Evolutionary conservation across 2,113 vertebrate species (phyloP).

Genomic region (Nanorana parkeri): DNA sequence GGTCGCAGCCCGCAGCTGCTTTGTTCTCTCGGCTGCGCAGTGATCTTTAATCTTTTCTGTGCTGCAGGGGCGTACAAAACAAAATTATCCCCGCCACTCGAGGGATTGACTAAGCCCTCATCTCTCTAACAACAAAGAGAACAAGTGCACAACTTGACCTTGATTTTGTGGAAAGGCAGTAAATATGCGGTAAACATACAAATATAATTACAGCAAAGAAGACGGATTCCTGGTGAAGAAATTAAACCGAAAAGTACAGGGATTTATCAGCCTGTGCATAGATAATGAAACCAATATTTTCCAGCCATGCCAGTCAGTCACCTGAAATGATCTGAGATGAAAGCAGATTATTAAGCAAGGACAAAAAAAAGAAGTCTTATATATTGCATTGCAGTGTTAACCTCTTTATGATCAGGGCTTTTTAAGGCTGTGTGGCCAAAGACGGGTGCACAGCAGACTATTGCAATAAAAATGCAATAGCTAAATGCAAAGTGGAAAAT

Average conservation of each 20-base stretch:
- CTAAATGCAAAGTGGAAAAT: too few species aligned
- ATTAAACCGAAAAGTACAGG: not conserved
- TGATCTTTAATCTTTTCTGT: slow-evolving; percentile 51
- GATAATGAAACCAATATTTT: not conserved
- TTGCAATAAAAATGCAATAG: too few species aligned
- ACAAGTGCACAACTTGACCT: slow-evolving; percentile 44
- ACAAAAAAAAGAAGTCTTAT: too few species aligned
- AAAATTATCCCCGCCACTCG: slow-evolving; percentile 34
- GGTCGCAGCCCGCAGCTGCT: slow-evolving; percentile 36
- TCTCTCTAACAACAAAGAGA: slow-evolving; percentile 27
- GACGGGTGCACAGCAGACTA: too few species aligned
- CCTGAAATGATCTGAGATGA: too few species aligned
- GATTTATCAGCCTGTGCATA: not conserved
- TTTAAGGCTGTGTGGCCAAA: too few species aligned
- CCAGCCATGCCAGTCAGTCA: too few species aligned
- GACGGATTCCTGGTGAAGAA: not conserved
- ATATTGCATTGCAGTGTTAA: too few species aligned
- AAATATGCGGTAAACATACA: slow-evolving; percentile 16
- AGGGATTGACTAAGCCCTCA: slow-evolving; percentile 28
- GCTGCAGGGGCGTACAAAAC: slow-evolving; percentile 31
- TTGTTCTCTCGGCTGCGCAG: slow-evolving; percentile 14
- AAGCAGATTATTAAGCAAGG: too few species aligned
- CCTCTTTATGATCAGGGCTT: too few species aligned
- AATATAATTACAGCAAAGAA: slow-evolving; percentile 20
- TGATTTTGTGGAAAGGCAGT: slow-evolving; percentile 38